Evolutionary conservation across 1,140 invertebrate species (phyloP), one percentile per base, ranked within the genome.

Genomic region (Zaprionus lachaisei): DNA sequence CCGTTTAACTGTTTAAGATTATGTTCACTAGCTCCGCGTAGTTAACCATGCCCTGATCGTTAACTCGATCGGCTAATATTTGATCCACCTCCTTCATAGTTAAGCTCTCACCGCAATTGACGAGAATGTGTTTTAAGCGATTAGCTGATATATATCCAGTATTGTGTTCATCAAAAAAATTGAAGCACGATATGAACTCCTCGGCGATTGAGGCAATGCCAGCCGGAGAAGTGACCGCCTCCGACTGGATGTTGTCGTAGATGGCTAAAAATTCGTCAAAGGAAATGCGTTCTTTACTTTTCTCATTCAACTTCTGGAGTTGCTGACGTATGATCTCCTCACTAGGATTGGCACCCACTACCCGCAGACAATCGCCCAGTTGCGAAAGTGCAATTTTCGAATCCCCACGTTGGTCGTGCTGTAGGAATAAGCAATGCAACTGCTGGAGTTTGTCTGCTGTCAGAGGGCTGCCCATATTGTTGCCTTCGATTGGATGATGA

Each of bases 41-140:
- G 93, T 97, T 96, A 84, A 97, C 96, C 95, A 96, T 95, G 84
- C 97, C 97, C 89, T 98, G 97, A 1, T 97, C 97, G 91, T 98
- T 97, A 1, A 97, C 93, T 93, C 98, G 97, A 38, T 98, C 97
- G 82, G 95, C 96, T 83, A 99, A 98, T 97, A 99, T 98, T 79
- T 98, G 97, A 80, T 98, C 97, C 12, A 98, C 97, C 92, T 99
- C 98, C 79, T 97, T 96, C 81, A 98, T 96, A 12, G 96, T 97
- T 14, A 99, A 93, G 81, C 97, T 96, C 93, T 99, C 98, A 0
- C 99, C 94, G 93, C 98, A 73, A 7, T 28, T 98, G 64, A 97
- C 98, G 97, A 99, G 99, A 28, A 99, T 97, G 83, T 98, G 97
- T 69, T 97, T 95, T 47, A 99, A 94, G 91, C 99, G 98, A 68